A percentile compares a stretch with the other conserved stretches of the same genome.
phyloP scores from a whole-genome alignment of 2,888 invertebrate genomes.

The Pherbina coryleti region DNA sequence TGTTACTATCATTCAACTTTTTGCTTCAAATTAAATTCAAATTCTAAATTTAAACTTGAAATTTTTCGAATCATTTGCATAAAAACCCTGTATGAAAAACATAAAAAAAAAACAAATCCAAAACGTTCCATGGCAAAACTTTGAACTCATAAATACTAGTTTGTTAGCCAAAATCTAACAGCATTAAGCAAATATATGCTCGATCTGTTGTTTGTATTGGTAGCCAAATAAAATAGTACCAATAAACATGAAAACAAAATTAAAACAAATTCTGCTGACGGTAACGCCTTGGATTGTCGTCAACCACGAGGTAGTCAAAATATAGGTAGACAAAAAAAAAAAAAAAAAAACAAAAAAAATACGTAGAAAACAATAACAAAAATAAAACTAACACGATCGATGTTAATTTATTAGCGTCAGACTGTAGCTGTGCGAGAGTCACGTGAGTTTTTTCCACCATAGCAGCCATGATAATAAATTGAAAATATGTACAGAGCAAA shows the following conservation, averaged over 20 bases:
- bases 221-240: not conserved
- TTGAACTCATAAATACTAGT: too few species aligned
- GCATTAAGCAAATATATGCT: not conserved
- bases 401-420: conserved; percentile 10
- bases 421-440: not conserved
- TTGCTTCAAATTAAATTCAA: too few species aligned
- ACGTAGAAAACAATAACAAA: not conserved
- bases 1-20: too few species aligned
- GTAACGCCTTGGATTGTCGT: conserved; percentile 16
- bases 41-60: too few species aligned
- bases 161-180: not conserved
- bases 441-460: conserved; percentile 5
- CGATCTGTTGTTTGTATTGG: not conserved
- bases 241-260: not conserved
- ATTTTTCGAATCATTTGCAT: too few species aligned
- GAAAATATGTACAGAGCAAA: too few species aligned
- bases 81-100: too few species aligned
- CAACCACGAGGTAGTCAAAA: not conserved
- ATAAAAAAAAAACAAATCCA: too few species aligned
- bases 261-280: not conserved
- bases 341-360: not conserved
- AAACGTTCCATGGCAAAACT: too few species aligned
- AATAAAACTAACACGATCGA: not conserved
- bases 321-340: not conserved
- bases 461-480: not conserved